Conservation (phyloP, 2,888 invertebrate genomes). For the Gymnocheta viridis region DNA sequence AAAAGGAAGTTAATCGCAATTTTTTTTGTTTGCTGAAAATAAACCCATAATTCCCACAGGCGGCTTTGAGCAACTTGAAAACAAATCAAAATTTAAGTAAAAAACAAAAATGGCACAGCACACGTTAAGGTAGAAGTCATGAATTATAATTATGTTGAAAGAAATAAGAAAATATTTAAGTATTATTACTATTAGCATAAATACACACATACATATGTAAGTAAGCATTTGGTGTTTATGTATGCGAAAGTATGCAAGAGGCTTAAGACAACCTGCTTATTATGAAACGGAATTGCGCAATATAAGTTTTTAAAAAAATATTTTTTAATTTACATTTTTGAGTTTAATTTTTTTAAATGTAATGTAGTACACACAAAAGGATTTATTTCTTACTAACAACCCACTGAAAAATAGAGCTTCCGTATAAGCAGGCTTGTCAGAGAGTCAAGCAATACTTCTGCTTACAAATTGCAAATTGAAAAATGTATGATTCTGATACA, state of each 20-base stretch:
- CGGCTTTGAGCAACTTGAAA: conserved; percentile 1
- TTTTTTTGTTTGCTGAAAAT: not conserved
- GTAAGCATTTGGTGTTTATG: not conserved
- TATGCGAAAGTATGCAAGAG: not conserved
- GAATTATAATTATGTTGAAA: conserved; percentile 7
- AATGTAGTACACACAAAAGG: no score
- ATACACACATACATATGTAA: not conserved
- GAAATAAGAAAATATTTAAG: not conserved
- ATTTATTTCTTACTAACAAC: no score
- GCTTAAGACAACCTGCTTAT: not conserved
- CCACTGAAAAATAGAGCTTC: no score
- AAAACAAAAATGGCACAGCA: not conserved
- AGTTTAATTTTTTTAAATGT: no score
- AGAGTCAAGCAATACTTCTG: no score
- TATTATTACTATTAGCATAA: not conserved
- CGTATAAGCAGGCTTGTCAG: no score
- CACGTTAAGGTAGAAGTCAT: not conserved
- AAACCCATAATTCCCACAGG: conserved; percentile 26
- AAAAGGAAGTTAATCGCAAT: not conserved
- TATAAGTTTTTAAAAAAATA: not conserved
- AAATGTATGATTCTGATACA: no score
- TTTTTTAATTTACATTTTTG: not conserved
- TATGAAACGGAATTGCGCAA: not conserved
- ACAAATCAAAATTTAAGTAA: conserved; percentile 23
- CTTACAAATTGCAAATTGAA: no score